Evolutionary conservation across 1,140 invertebrate species (phyloP).

Genomic region (Condylostylus longicornis): DNA sequence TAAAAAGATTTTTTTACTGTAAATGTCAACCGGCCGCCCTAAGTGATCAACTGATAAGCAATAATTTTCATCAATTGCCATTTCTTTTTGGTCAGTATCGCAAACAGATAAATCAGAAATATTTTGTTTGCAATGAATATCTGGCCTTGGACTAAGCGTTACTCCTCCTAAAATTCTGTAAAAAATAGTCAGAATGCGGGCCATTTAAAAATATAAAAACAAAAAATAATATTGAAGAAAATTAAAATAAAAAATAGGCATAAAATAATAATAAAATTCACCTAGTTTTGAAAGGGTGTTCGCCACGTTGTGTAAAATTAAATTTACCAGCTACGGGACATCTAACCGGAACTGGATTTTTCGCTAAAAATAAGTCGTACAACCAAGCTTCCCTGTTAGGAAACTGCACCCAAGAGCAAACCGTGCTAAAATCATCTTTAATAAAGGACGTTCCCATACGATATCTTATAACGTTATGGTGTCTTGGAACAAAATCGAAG

Average conservation of each 20-base stretch:
- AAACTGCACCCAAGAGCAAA: slow-evolving; percentile 89
- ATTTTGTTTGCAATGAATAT: slow-evolving; percentile 83
- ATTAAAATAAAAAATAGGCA: neutral
- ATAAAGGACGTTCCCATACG: slow-evolving; percentile 80
- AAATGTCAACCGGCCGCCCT: slow-evolving; percentile 83
- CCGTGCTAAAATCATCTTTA: slow-evolving; percentile 76
- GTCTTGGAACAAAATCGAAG: slow-evolving; percentile 87
- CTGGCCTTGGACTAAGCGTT: slow-evolving; percentile 79
- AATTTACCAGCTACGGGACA: slow-evolving; percentile 95
- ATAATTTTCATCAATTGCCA: slow-evolving; percentile 86
- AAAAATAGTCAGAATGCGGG: neutral
- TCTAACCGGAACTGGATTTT: slow-evolving; percentile 79
- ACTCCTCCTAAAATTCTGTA: slow-evolving; percentile 79
- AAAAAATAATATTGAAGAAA: slow-evolving; percentile 3
- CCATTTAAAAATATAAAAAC: slow-evolving; percentile 4
- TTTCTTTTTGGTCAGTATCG: slow-evolving; percentile 83
- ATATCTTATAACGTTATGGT: slow-evolving; percentile 89
- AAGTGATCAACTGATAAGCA: slow-evolving; percentile 91
- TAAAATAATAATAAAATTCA: no score
- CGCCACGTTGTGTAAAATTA: slow-evolving; percentile 77
- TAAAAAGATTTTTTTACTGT: slow-evolving; percentile 37
- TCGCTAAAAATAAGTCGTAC: slow-evolving; percentile 75
- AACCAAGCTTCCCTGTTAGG: slow-evolving; percentile 70
- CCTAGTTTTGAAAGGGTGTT: slow-evolving; percentile 72
- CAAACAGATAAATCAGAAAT: slow-evolving; percentile 91